Percentiles rank a stretch among this genome's conserved stretches.
Evolutionary conservation across 2,888 invertebrate species (phyloP).

Genomic region (Protonemura montana): DNA sequence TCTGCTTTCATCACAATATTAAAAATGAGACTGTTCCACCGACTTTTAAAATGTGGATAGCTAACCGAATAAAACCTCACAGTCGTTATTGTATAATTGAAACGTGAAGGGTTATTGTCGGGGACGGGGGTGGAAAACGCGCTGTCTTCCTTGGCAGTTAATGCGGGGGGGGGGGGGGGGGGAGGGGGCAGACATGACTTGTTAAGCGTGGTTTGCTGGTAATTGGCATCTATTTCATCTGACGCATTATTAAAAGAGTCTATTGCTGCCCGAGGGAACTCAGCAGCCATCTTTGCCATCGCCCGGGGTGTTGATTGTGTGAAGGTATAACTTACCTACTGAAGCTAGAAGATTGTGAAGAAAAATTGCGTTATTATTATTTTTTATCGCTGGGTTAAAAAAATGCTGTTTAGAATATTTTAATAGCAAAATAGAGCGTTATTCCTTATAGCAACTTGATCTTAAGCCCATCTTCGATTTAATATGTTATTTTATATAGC

Average conservation of each 20-base stretch:
- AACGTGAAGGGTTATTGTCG: too few relatives aligned
- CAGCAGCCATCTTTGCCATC: conserved; percentile 50
- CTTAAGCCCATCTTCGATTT: conserved; percentile 21
- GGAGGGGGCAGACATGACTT: conserved; percentile 57
- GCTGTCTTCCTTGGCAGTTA: too few relatives aligned
- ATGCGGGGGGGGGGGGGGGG: conserved; percentile 55
- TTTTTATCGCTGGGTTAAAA: background rate
- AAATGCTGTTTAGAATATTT: conserved; percentile 16
- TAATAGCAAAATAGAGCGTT: background rate
- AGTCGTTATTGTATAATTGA: too few relatives aligned
- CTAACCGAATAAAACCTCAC: too few relatives aligned
- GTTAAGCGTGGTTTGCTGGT: conserved; percentile 64
- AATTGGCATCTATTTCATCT: conserved; percentile 67
- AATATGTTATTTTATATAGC: conserved; percentile 16
- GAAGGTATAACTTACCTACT: too few relatives aligned
- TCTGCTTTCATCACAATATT: background rate
- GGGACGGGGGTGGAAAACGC: too few relatives aligned
- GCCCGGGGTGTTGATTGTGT: conserved; percentile 51
- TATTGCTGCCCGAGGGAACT: conserved; percentile 54
- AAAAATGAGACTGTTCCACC: background rate
- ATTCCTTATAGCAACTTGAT: background rate
- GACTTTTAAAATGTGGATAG: too few relatives aligned
- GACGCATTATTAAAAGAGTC: conserved; percentile 61
- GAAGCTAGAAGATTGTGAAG: background rate
- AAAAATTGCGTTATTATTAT: background rate